phyloP scores from a whole-genome alignment of 2,888 invertebrate genomes.

The Hydraecia micacea region DNA sequence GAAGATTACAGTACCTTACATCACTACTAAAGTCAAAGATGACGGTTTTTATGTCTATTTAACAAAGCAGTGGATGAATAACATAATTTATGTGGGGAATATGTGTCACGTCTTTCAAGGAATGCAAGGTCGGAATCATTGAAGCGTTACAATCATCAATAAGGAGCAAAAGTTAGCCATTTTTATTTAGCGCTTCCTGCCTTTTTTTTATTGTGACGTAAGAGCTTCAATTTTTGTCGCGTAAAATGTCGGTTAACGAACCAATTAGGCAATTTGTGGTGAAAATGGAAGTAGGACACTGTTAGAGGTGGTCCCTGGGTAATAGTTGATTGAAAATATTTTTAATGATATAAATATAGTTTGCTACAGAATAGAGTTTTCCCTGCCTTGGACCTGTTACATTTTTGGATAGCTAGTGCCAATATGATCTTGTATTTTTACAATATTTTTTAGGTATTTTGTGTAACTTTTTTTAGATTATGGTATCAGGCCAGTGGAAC shows the following conservation, averaged over 20 bases:
- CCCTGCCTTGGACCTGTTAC: neutral
- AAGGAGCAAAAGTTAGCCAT: conserved; percentile 47
- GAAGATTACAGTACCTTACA: conserved; percentile 52
- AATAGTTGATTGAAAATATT: conserved; percentile 5
- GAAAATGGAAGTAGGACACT: conserved; percentile 41
- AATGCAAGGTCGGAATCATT: conserved; percentile 77
- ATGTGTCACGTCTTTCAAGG: conserved; percentile 63
- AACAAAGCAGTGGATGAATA: conserved; percentile 56
- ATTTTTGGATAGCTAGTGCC: neutral
- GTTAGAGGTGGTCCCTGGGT: conserved; percentile 24
- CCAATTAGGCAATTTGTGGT: conserved; percentile 51
- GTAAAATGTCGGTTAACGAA: conserved; percentile 54
- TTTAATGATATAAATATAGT: neutral
- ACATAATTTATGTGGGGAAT: conserved; percentile 62
- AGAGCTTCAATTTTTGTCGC: conserved; percentile 38
- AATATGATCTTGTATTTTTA: neutral
- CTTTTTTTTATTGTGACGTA: conserved; percentile 47
- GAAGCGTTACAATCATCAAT: conserved; percentile 54
- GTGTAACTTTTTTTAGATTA: neutral
- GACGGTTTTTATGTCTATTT: conserved; percentile 56
- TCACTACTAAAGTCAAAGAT: conserved; percentile 61
- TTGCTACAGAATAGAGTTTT: neutral
- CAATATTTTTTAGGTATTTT: neutral
- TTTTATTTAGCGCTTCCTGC: conserved; percentile 54
- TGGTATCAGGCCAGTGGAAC: neutral